phyloP scores from a whole-genome alignment of 2,113 vertebrate species.

The Alexandromys fortis region DNA sequence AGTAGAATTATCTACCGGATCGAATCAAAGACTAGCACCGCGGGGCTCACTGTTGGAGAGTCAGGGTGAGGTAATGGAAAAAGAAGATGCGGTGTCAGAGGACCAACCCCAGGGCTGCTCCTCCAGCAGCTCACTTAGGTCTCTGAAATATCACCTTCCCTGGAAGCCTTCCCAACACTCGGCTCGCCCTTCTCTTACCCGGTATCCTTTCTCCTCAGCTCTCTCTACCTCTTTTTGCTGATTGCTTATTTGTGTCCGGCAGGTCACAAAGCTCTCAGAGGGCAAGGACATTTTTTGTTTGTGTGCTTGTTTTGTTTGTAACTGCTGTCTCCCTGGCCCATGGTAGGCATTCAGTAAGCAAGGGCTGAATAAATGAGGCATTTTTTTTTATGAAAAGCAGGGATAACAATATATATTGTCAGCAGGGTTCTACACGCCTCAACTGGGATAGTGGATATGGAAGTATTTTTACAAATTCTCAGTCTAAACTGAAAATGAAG shows the following conservation, averaged over 20 bases:
- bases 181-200: background rate
- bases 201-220: background rate
- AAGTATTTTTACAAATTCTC: background rate
- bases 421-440: background rate
- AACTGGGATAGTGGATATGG: background rate
- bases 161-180: background rate
- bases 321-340: background rate
- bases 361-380: background rate
- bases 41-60: background rate
- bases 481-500: background rate
- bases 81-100: background rate
- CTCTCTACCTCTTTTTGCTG: background rate
- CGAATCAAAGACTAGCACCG: background rate
- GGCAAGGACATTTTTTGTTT: background rate
- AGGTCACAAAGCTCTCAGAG: background rate
- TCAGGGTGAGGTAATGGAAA: slow-evolving; percentile 55
- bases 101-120: background rate
- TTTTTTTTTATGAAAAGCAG: background rate
- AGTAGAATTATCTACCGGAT: background rate
- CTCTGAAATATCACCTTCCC: slow-evolving; percentile 41
- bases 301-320: slow-evolving; percentile 15
- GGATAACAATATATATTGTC: background rate
- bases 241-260: background rate
- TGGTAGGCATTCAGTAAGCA: background rate
- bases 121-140: background rate